Base-by-base conservation (phyloP, 2,113 vertebrate genomes). In the Monarcha castaneiventris region DNA sequence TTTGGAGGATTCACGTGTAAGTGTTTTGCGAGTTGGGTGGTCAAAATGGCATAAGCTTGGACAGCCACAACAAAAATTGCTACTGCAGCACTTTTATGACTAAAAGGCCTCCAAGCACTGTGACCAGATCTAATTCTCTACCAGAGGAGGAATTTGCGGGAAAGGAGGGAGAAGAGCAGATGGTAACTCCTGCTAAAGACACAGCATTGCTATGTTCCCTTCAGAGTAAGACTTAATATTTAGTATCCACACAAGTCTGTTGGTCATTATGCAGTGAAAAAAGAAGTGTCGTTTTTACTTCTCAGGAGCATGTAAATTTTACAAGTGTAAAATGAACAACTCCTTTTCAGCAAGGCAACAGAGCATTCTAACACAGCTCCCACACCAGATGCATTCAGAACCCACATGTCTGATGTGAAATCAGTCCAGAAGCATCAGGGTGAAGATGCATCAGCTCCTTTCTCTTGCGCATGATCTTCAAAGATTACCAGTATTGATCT, bases 331-430 rank as follows among this genome's bases (percentile, higher is more conserved):
- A 89, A 84, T 78, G 54, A 82, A 55, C 39, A 77, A 23, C 21
- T 32, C 20, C 16, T 66, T 89, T 85, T 62, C 78, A 93, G 74
- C 68, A 88, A 83, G 49, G 62, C 44, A 72, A 71, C 18, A 23
- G 41, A 93, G 46, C 29, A 58, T 63, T 93, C 33, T 77, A 49
- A 62, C 20, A 51, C 33, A 66, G 62, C 26, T 85, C 79, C 51
- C n/a, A 73, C 55, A 67, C 7, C 54, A 66, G 41, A 0, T 75
- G 49, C 11, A 8, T 62, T 87, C 66, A 76, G 58, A 74, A 91
- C 3, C 49, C 44, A 37, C 0, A 0, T 3, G 8, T 10, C 17
- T 6, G 39, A 87, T 73, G 8, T 26, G 6, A 80, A 59, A 55
- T 18, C 2, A 1, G 39, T 27, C 27, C 54, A 43, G 30, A 86